A percentile compares a stretch with the other conserved stretches of the same genome.
Conservation (phyloP, 2,797 vertebrate species). For the Eleutherodactylus coqui region DNA sequence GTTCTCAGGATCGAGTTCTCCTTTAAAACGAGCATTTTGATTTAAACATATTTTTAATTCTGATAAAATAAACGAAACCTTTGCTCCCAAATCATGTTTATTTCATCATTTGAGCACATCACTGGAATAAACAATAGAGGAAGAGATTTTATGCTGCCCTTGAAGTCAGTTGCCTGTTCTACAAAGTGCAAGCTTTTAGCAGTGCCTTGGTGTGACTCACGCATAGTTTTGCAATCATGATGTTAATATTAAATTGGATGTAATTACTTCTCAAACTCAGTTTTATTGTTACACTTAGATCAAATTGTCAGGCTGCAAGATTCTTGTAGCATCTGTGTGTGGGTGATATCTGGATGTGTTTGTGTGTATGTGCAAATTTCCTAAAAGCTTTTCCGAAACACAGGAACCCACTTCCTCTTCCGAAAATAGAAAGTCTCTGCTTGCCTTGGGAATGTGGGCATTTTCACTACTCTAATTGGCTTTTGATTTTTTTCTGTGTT, state of each 20-base stretch:
- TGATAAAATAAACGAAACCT: not conserved
- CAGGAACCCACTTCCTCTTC: constrained; percentile 72
- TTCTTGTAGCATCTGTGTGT: constrained; percentile 35
- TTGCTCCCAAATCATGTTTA: not conserved
- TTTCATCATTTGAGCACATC: not conserved
- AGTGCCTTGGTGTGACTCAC: constrained; percentile 44
- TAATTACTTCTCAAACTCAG: constrained; percentile 43
- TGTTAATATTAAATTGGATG: constrained; percentile 54
- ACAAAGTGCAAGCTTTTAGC: constrained; percentile 36
- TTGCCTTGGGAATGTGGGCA: constrained; percentile 70
- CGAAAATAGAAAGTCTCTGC: constrained; percentile 69
- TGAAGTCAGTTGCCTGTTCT: constrained; percentile 32
- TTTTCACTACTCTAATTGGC: constrained; percentile 69
- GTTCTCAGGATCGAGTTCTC: not conserved
- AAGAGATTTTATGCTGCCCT: constrained; percentile 15
- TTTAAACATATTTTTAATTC: not conserved
- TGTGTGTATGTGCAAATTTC: constrained; percentile 37
- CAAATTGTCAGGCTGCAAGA: constrained; percentile 28
- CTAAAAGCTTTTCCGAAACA: constrained; percentile 43
- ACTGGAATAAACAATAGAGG: constrained; percentile 19
- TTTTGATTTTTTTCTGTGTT: constrained; percentile 67
- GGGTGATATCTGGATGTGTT: constrained; percentile 39
- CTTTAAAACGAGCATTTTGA: not conserved
- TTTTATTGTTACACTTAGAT: constrained; percentile 46
- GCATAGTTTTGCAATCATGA: constrained; percentile 40